Percentiles rank a stretch among this genome's conserved stretches.
Conservation (phyloP, 2,797 vertebrate genomes). For the Tadarida brasiliensis region DNA sequence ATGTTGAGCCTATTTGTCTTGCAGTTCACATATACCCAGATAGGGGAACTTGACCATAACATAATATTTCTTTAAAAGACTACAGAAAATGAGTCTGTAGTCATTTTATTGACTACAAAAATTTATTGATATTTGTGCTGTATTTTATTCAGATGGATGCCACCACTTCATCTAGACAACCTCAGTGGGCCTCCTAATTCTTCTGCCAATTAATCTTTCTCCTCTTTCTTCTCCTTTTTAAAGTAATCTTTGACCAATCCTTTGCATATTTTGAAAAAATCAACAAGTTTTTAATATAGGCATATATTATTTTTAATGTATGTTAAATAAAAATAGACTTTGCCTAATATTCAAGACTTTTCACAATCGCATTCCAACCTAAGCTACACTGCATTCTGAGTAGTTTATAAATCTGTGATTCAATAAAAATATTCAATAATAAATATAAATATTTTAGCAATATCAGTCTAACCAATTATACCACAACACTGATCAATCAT, state of each 20-base stretch:
- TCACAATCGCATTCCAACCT: neutral
- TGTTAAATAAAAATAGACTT: constrained; percentile 29
- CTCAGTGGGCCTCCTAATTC: neutral
- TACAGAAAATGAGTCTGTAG: neutral
- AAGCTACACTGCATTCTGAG: neutral
- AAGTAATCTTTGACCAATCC: neutral
- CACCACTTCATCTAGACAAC: neutral
- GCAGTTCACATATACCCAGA: neutral
- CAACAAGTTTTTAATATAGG: neutral
- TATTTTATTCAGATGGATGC: neutral
- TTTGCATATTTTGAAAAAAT: neutral
- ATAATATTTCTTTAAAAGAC: neutral
- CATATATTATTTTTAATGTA: neutral
- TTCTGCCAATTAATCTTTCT: neutral
- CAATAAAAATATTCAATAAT: constrained; percentile 10
- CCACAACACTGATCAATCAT: neutral
- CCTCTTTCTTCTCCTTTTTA: neutral
- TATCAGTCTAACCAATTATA: neutral
- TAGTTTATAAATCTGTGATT: neutral
- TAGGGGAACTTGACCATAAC: neutral
- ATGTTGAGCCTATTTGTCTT: neutral
- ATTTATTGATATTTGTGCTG: neutral
- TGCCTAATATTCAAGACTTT: constrained; percentile 3
- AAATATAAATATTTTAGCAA: neutral
- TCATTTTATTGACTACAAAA: too few species aligned